phyloP scores from a whole-genome alignment of 2,888 invertebrate species.

The Mimas tiliae region DNA sequence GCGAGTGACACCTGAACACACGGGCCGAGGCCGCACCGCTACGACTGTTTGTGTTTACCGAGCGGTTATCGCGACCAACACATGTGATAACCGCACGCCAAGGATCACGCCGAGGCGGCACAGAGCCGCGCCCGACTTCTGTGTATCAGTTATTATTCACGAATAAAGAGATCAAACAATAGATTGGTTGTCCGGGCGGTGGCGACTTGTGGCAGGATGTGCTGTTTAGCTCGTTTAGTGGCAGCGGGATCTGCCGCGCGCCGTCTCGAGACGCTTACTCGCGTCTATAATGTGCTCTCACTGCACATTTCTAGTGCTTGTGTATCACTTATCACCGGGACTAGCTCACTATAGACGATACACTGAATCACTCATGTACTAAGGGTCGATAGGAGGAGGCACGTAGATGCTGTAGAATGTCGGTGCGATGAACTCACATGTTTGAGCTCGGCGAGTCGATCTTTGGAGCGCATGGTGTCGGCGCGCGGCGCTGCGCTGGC shows the following conservation, averaged over 20 bases:
- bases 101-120: slow-evolving; percentile 27
- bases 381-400: neutral
- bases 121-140: slow-evolving; percentile 11
- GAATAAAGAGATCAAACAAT: neutral
- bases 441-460: slow-evolving; percentile 73
- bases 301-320: neutral
- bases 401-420: neutral
- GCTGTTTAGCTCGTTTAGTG: slow-evolving; percentile 14
- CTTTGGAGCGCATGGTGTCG: slow-evolving; percentile 74
- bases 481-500: slow-evolving; percentile 49
- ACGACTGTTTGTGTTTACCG: slow-evolving; percentile 32
- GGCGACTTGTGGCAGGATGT: slow-evolving; percentile 7
- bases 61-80: slow-evolving; percentile 32
- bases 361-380: neutral
- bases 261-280: neutral
- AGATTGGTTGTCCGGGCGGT: neutral
- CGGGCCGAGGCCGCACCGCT: neutral
- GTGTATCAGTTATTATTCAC: neutral
- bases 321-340: neutral
- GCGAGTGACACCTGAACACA: neutral
- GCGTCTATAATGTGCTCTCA: neutral
- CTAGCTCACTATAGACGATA: neutral
- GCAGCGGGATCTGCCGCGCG: neutral
- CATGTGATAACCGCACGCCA: slow-evolving; percentile 26
- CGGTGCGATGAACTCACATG: slow-evolving; percentile 59